Percentiles rank a stretch among this genome's conserved stretches.
Conservation (phyloP, 2,888 invertebrate genomes). For the Troides aeacus region DNA sequence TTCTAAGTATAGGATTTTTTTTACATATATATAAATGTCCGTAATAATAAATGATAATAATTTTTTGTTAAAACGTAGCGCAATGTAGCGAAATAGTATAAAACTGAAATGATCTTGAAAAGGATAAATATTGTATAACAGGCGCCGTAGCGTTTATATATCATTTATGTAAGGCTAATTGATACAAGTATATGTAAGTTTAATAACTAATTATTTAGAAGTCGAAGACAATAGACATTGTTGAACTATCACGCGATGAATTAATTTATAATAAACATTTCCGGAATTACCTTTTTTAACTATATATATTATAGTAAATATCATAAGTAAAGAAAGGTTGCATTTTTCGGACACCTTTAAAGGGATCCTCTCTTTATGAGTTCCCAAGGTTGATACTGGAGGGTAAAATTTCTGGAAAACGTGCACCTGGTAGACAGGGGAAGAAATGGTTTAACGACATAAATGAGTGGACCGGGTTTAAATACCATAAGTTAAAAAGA, state of each 20-base stretch:
- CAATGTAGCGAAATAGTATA: neutral
- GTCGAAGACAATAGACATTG: conserved; percentile 18
- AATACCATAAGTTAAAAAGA: too few relatives aligned
- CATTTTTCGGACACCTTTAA: too few relatives aligned
- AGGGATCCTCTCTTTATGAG: too few relatives aligned
- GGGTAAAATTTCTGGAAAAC: too few relatives aligned
- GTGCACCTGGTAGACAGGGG: too few relatives aligned
- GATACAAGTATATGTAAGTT: conserved; percentile 11
- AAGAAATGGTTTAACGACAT: too few relatives aligned
- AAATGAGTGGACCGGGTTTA: too few relatives aligned
- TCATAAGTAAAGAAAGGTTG: too few relatives aligned
- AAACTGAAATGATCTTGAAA: neutral
- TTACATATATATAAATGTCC: neutral
- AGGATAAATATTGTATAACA: neutral
- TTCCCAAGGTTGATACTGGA: too few relatives aligned
- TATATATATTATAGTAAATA: neutral
- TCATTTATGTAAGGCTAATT: conserved; percentile 10
- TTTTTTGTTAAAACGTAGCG: neutral
- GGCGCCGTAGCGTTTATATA: neutral
- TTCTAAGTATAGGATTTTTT: neutral
- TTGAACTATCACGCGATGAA: conserved; percentile 18
- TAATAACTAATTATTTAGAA: conserved; percentile 9
- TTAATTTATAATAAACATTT: conserved; percentile 20
- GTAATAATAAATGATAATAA: neutral
- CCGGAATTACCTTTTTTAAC: neutral